Percentiles rank a stretch among this genome's conserved stretches.
Conservation (phyloP, 2,797 vertebrate genomes). For the Sebastes steindachneri region DNA sequence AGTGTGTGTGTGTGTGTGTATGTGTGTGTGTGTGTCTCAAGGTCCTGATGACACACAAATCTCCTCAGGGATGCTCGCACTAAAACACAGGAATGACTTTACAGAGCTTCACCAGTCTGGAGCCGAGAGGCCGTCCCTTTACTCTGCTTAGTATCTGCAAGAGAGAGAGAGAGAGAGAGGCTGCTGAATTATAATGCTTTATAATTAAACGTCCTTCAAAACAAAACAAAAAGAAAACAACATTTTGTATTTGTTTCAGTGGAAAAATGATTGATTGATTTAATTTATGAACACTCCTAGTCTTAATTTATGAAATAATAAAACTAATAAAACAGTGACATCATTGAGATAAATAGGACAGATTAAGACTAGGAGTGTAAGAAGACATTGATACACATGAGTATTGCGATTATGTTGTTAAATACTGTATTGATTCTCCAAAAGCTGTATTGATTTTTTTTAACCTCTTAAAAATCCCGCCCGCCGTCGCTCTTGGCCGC, state of each 20-base stretch:
- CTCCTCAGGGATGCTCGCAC: conserved; percentile 34
- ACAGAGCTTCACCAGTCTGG: conserved; percentile 22
- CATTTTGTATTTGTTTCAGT: not conserved
- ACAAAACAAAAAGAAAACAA: not conserved
- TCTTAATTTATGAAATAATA: no score
- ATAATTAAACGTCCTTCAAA: not conserved
- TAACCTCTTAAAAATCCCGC: no score
- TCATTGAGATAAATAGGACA: not conserved
- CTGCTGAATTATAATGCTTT: not conserved
- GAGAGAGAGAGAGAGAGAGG: not conserved
- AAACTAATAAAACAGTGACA: not conserved
- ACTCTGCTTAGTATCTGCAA: conserved; percentile 37
- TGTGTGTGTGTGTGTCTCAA: conserved; percentile 26
- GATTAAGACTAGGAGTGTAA: not conserved
- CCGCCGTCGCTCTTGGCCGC: no score
- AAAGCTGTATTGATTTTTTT: no score
- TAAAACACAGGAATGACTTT: conserved; percentile 22
- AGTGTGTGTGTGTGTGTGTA: not conserved
- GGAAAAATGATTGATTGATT: not conserved
- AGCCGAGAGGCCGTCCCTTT: not conserved
- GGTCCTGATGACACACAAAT: conserved; percentile 51
- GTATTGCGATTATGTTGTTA: no score
- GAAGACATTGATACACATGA: no score
- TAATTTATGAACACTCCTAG: no score
- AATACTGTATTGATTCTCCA: no score